phyloP scores from a whole-genome alignment of 2,113 vertebrate species.

The Hemichromis elongatus region DNA sequence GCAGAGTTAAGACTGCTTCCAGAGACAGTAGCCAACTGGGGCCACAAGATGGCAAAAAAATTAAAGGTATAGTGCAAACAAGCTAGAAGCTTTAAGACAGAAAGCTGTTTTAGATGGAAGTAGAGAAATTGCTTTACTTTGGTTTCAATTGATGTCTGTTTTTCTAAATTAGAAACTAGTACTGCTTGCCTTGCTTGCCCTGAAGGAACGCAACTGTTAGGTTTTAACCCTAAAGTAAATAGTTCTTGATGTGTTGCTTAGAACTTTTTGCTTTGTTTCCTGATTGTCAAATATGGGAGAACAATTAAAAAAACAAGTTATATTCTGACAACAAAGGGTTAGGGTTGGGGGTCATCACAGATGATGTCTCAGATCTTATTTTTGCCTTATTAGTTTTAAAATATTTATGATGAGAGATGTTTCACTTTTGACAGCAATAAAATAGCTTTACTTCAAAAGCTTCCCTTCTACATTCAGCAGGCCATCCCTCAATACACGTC shows the following conservation, averaged over 20 bases:
- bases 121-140: background rate
- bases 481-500: background rate
- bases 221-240: background rate
- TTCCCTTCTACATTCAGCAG: background rate
- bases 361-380: background rate
- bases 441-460: background rate
- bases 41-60: background rate
- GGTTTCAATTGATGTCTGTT: background rate
- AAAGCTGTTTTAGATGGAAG: background rate
- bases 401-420: background rate
- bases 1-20: background rate
- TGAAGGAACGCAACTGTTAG: background rate
- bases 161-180: fast-evolving
- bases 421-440: background rate
- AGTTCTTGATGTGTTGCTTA: background rate
- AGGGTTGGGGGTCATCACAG: background rate
- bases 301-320: background rate
- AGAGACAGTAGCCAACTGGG: background rate
- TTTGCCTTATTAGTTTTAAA: background rate
- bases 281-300: background rate
- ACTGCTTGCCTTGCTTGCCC: background rate
- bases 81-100: background rate
- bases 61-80: background rate
- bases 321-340: background rate
- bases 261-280: background rate